Percentiles rank a stretch among this genome's conserved stretches.
Conservation (phyloP, 2,113 vertebrate species). For the Cacatua alba region DNA sequence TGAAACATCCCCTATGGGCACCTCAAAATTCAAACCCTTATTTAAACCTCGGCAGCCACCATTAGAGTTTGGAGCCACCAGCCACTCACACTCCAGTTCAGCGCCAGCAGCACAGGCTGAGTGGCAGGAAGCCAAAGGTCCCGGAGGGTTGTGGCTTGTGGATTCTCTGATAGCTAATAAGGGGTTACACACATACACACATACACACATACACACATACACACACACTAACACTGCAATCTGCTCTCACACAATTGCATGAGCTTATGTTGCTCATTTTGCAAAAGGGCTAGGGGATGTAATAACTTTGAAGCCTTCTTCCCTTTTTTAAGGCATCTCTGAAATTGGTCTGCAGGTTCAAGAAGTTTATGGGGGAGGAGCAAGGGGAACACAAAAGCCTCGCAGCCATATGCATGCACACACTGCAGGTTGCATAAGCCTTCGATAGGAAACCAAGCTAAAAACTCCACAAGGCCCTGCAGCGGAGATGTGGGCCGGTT, state of each 20-base stretch:
- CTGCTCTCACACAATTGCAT: fast-evolving
- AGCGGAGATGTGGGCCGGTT: neutral
- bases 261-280: neutral
- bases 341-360: neutral
- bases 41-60: neutral
- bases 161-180: neutral
- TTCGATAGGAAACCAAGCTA: neutral
- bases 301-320: neutral
- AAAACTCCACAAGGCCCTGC: neutral
- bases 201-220: too few species aligned
- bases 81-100: neutral
- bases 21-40: neutral
- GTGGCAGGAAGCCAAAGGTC: neutral
- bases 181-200: neutral
- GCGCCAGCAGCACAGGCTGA: neutral
- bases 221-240: neutral
- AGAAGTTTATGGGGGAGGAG: neutral
- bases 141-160: neutral
- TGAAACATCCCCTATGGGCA: neutral
- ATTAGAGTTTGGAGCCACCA: neutral
- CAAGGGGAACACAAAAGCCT: neutral
- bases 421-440: neutral
- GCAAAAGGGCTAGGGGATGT: fast-evolving
- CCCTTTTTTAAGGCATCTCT: neutral
- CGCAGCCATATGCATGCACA: fast-evolving